A percentile compares a stretch with the other conserved stretches of the same genome.
Conservation (phyloP, 2,888 invertebrate genomes). For the Branchipolynoe longqiensis region DNA sequence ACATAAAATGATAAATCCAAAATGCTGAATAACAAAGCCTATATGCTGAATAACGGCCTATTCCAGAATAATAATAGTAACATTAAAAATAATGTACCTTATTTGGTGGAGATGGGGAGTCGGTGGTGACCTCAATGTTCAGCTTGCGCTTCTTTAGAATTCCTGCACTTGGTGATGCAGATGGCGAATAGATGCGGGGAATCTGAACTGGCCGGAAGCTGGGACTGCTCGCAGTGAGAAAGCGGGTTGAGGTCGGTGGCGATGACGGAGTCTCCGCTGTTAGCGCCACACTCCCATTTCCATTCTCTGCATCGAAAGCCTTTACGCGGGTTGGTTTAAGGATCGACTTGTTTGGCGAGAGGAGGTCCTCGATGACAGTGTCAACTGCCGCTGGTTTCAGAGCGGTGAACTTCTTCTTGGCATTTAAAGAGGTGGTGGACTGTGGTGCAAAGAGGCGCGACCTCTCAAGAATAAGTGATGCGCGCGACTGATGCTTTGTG, state of each 20-base stretch:
- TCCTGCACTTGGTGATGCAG: conserved; percentile 78
- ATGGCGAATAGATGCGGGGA: conserved; percentile 73
- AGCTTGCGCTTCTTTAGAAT: conserved; percentile 75
- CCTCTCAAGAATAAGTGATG: conserved; percentile 59
- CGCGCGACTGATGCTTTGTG: conserved; percentile 54
- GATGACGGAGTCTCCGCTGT: conserved; percentile 22
- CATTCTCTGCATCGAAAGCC: not conserved
- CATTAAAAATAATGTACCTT: conserved; percentile 76
- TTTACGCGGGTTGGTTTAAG: not conserved
- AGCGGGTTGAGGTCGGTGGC: not conserved
- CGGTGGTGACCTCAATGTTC: conserved; percentile 66
- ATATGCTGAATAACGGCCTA: too few species aligned
- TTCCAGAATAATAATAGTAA: too few species aligned
- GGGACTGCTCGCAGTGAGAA: conserved; percentile 43
- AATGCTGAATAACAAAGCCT: too few species aligned
- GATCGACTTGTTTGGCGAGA: conserved; percentile 10
- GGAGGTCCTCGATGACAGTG: not conserved
- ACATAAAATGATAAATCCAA: too few species aligned
- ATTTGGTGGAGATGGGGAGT: conserved; percentile 75
- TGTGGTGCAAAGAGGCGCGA: conserved; percentile 6
- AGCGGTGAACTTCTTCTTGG: conserved; percentile 55
- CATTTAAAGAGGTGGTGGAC: not conserved
- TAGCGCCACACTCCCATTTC: not conserved
- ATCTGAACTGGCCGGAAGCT: conserved; percentile 63
- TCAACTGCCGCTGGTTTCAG: conserved; percentile 45